phyloP scores from a whole-genome alignment of 2,797 vertebrate genomes.

The Tolypeutes matacus region DNA sequence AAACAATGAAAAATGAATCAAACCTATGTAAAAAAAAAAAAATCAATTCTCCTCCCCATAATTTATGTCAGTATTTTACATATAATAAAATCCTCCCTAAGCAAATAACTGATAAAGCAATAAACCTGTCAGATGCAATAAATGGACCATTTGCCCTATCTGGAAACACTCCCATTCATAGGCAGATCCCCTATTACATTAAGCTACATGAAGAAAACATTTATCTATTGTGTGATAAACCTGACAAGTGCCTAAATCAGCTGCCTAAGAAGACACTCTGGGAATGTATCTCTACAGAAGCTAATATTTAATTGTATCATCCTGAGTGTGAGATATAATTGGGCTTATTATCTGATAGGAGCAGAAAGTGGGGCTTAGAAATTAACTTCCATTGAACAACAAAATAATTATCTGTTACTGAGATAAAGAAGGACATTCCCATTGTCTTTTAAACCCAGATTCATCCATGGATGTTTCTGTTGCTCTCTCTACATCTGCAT shows the following conservation, averaged over 20 bases:
- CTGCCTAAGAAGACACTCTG: constrained; percentile 82
- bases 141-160: constrained; percentile 83
- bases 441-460: constrained; percentile 56
- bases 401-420: constrained; percentile 79
- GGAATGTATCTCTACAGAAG: constrained; percentile 79
- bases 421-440: constrained; percentile 68
- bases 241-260: constrained; percentile 86
- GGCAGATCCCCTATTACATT: constrained; percentile 86
- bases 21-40: constrained; percentile 77
- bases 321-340: constrained; percentile 84
- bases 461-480: constrained; percentile 34
- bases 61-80: constrained; percentile 88
- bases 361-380: constrained; percentile 74
- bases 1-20: constrained; percentile 83
- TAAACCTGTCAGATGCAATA: constrained; percentile 87
- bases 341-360: constrained; percentile 82
- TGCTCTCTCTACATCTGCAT: not conserved
- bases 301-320: constrained; percentile 87
- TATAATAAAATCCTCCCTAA: constrained; percentile 88
- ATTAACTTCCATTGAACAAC: constrained; percentile 83
- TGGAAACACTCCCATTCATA: constrained; percentile 82
- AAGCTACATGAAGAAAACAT: constrained; percentile 86
- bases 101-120: constrained; percentile 88
- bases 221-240: constrained; percentile 86
- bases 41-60: constrained; percentile 81